Evolutionary conservation across 2,888 invertebrate genomes (phyloP).

Genomic region (Apotomis capreana): DNA sequence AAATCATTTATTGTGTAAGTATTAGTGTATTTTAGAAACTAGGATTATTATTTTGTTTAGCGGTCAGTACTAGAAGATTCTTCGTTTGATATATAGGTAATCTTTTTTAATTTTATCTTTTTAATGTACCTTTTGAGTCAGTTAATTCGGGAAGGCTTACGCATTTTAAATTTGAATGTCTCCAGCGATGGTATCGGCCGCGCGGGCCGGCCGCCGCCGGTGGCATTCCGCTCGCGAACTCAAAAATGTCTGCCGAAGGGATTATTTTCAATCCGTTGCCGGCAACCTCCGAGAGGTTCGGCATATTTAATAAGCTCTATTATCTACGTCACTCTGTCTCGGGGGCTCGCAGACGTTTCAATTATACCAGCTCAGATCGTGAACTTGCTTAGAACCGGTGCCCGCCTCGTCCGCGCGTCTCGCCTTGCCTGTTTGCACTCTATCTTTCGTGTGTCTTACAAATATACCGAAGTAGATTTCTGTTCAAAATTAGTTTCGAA

Average conservation of each 20-base stretch:
- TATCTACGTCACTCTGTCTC: constrained; percentile 66
- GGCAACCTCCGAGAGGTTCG: constrained; percentile 63
- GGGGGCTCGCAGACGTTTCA: constrained; percentile 66
- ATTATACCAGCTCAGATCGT: constrained; percentile 62
- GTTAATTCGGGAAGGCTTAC: constrained; percentile 59
- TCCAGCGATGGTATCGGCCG: constrained; percentile 63
- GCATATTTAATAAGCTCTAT: constrained; percentile 74
- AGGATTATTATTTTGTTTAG: not conserved
- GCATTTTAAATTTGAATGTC: constrained; percentile 66
- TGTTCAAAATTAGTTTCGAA: constrained; percentile 41
- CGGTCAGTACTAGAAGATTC: not conserved
- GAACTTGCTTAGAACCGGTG: constrained; percentile 50
- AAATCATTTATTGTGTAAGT: not conserved
- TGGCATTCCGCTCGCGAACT: constrained; percentile 52
- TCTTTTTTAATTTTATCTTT: constrained; percentile 54
- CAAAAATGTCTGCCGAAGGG: constrained; percentile 69
- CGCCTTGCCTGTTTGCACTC: constrained; percentile 33
- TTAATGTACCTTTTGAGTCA: constrained; percentile 52
- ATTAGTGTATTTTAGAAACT: not conserved
- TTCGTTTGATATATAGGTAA: constrained; percentile 20
- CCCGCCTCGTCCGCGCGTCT: constrained; percentile 37
- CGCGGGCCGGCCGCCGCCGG: constrained; percentile 51
- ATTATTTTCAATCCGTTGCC: constrained; percentile 73
- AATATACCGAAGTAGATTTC: constrained; percentile 31
- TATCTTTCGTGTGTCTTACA: constrained; percentile 41